Conservation (phyloP, 2,888 invertebrate species). For the Athalia circularis region DNA sequence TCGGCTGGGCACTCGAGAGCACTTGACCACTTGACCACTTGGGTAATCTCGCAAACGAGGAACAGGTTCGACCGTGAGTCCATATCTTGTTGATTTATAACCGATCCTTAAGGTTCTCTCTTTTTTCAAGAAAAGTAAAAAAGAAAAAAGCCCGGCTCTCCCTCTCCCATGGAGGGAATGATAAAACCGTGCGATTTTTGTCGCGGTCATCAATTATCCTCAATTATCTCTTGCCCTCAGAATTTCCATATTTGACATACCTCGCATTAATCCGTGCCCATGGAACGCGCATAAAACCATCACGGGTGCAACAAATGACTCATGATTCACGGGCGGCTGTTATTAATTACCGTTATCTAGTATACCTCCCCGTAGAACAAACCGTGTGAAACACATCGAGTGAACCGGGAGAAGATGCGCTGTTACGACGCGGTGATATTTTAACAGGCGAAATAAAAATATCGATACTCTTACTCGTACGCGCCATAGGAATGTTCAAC, state of each 20-base stretch:
- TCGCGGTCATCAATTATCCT: conserved; percentile 31
- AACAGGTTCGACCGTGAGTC: conserved; percentile 48
- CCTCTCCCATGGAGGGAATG: neutral
- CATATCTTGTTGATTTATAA: conserved; percentile 25
- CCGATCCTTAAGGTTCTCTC: neutral
- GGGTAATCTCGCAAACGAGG: conserved; percentile 37
- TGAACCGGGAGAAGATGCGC: neutral
- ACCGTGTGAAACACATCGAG: conserved; percentile 23
- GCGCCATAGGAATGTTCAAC: too few relatives aligned
- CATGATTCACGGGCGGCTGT: conserved; percentile 25
- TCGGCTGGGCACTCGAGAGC: neutral
- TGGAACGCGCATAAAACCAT: neutral
- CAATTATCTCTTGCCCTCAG: conserved; percentile 18
- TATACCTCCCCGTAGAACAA: neutral
- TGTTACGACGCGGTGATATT: neutral
- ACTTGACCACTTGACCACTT: conserved; percentile 46
- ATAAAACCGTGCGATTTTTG: conserved; percentile 31
- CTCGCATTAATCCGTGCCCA: neutral
- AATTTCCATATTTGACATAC: conserved; percentile 40
- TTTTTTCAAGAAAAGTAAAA: too few relatives aligned
- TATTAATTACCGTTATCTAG: conserved; percentile 31
- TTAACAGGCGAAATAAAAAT: too few relatives aligned
- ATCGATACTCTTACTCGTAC: too few relatives aligned
- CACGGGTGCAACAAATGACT: conserved; percentile 18
- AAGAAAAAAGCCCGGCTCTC: neutral